Evolutionary conservation across 2,797 vertebrate genomes (phyloP).

Genomic region (Lerista edwardsae): DNA sequence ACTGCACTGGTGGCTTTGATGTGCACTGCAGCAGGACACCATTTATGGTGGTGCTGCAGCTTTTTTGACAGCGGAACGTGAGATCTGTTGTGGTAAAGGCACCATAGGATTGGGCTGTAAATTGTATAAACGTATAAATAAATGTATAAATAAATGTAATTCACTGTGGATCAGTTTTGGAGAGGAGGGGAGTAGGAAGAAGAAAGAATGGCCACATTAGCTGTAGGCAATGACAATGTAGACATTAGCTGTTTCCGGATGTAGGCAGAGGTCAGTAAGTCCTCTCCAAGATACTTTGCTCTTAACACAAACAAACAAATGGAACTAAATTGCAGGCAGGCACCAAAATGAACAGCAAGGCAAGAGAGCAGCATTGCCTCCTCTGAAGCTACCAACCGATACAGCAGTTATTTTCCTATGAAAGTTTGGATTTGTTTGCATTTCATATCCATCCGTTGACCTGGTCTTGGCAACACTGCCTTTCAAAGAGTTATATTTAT

Average conservation of each 20-base stretch:
- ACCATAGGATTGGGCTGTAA: too few relatives aligned
- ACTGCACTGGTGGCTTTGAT: too few relatives aligned
- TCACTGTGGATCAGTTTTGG: not conserved
- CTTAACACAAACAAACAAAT: not conserved
- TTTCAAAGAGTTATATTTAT: constrained; percentile 42
- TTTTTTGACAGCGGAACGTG: too few relatives aligned
- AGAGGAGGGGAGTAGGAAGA: too few relatives aligned
- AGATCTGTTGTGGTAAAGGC: too few relatives aligned
- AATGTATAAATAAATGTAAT: not conserved
- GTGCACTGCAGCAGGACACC: too few relatives aligned
- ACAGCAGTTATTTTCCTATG: constrained; percentile 2
- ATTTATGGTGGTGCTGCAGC: too few relatives aligned
- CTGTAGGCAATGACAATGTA: not conserved
- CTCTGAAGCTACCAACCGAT: not conserved
- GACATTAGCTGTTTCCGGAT: too few relatives aligned
- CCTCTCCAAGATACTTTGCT: not conserved
- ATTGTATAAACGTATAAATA: not conserved
- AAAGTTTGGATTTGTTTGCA: constrained; percentile 33
- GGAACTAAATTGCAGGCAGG: not conserved
- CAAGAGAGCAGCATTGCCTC: not conserved
- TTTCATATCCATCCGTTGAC: constrained; percentile 34
- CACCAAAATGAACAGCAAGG: not conserved
- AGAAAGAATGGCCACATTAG: not conserved
- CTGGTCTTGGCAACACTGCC: constrained; percentile 21
- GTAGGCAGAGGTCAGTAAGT: not conserved